Base-by-base conservation (phyloP, 1,140 invertebrate genomes). In the Drosophila burlai region DNA sequence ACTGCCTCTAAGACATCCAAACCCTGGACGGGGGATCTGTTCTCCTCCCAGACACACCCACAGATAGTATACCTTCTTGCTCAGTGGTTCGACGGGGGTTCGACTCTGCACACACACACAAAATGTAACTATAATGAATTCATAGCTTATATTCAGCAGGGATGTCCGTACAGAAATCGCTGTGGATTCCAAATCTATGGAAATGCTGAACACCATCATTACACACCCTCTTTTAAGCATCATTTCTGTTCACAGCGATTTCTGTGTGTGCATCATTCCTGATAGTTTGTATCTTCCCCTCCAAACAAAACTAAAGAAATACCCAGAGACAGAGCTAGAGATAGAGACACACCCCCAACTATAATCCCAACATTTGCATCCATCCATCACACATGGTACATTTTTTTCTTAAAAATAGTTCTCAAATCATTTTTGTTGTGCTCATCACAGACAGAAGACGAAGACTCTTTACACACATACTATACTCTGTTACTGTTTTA, bases 391-490 rank as follows among this genome's bases (percentile, higher is more conserved):
- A 61, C 42, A 24, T 38, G 15, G 6, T 18, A 61, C 49, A 76
- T 55, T 42, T 82, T 80, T 82, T 26, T 55, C 16, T 55, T 80
- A 79, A 16, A 47, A 43, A 81, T 78, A 63, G 80, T 83, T 83
- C 76, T 83, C 76, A 83, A 83, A 83, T 63, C 65, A 74, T 82
- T 79, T 55, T 64, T 72, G 69, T 78, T 76, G 55, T 65, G 80
- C 61, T 68, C 49, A 57, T 26, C 24, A 47, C n/a, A 67, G 21
- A 47, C n/a, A 67, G 21, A 21, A 21, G 21, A 38, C 26, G 26
- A 34, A 40, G 26, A 34, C 60, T 55, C 29, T 36, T 18, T 6
- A 34, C 31, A 47, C 34, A 36, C 21, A n/a, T n/a, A 45, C 24
- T 15, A 50, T 21, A 21, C 21, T 21, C 21, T 21, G 21, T 24